Evolutionary conservation across 2,888 invertebrate species (phyloP).

Genomic region (Zygothrica quintamaculata): DNA sequence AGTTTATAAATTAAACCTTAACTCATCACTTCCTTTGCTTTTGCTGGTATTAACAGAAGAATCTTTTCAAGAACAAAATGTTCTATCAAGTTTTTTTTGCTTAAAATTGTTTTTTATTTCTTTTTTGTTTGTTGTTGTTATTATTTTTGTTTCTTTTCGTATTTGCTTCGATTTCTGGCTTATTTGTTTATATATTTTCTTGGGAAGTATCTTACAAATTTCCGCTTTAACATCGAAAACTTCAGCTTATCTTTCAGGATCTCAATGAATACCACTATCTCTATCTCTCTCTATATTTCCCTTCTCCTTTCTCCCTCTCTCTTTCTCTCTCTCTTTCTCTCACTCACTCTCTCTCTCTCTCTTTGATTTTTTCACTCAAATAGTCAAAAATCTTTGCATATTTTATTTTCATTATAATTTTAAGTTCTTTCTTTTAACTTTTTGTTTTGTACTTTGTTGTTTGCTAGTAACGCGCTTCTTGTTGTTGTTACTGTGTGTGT

Average conservation of each 20-base stretch:
- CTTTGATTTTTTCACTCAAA: not conserved
- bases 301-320: not conserved
- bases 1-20: no score
- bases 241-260: slow-evolving; percentile 25
- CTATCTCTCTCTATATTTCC: not conserved
- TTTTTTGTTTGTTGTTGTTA: no score
- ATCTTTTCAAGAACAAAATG: no score
- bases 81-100: no score
- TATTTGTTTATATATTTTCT: slow-evolving; percentile 7
- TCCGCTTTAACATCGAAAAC: slow-evolving; percentile 8
- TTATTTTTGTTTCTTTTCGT: not conserved
- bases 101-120: no score
- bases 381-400: slow-evolving; percentile 43
- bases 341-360: not conserved
- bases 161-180: not conserved
- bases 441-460: slow-evolving; percentile 74
- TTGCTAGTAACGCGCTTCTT: no score
- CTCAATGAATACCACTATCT: not conserved
- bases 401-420: slow-evolving; percentile 57
- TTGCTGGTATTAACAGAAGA: no score
- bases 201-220: slow-evolving; percentile 22
- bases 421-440: slow-evolving; percentile 71
- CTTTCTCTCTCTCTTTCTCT: not conserved
- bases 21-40: no score
- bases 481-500: no score